Evolutionary conservation across 2,113 vertebrate species (phyloP).

Genomic region (Dicaeum eximium): DNA sequence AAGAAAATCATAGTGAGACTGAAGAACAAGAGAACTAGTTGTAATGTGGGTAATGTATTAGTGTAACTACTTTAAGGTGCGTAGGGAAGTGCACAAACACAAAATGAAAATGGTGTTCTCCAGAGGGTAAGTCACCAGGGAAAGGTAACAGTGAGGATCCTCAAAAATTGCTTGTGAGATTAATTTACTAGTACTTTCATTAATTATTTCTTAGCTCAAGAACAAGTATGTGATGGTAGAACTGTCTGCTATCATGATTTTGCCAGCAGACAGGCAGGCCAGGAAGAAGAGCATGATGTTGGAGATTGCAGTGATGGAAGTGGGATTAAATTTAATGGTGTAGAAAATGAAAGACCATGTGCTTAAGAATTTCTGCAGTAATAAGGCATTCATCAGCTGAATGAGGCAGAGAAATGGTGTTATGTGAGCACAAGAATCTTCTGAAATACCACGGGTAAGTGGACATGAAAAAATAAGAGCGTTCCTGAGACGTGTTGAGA

Average conservation of each 20-base stretch:
- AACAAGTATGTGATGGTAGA: neutral
- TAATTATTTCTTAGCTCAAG: neutral
- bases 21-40: neutral
- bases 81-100: neutral
- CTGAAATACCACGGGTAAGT: rapidly evolving
- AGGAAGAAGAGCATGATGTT: neutral
- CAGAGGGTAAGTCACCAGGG: neutral
- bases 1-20: neutral
- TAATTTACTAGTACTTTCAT: neutral
- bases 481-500: neutral
- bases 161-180: neutral
- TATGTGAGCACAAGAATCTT: neutral
- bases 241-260: neutral
- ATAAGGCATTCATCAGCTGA: neutral
- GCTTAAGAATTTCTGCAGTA: neutral
- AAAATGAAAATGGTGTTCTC: neutral
- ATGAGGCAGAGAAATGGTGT: neutral
- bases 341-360: neutral
- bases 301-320: neutral
- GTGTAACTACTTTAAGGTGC: neutral
- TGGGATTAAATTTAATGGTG: neutral
- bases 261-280: neutral
- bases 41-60: neutral
- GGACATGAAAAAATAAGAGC: neutral
- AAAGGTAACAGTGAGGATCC: neutral